phyloP scores from a whole-genome alignment of 2,113 vertebrate genomes.

The Dromiciops gliroides region DNA sequence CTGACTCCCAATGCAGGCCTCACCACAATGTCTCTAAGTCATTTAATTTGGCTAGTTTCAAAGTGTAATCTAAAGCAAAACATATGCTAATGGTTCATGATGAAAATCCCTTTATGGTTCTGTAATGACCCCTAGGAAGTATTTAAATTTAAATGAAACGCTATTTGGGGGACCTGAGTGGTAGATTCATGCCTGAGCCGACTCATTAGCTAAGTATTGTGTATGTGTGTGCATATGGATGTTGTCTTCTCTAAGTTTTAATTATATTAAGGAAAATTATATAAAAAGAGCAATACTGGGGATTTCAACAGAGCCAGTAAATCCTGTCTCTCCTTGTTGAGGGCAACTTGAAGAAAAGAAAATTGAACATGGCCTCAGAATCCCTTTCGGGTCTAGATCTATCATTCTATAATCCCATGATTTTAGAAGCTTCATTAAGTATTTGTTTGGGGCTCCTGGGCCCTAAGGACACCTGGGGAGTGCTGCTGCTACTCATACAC shows the following conservation, averaged over 20 bases:
- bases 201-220: constrained; percentile 38
- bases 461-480: neutral
- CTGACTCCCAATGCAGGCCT: neutral
- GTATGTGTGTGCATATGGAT: neutral
- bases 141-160: constrained; percentile 56
- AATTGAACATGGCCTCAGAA: neutral
- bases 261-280: neutral
- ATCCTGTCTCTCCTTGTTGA: neutral
- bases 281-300: neutral
- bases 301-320: neutral
- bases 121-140: constrained; percentile 31
- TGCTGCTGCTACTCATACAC: neutral
- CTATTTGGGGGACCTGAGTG: constrained; percentile 56
- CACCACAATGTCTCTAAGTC: neutral
- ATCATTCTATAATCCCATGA: neutral
- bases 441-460: neutral
- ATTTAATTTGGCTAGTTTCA: constrained; percentile 41
- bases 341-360: neutral
- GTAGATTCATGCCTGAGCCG: constrained; percentile 45
- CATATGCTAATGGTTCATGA: constrained; percentile 34
- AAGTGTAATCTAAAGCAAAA: neutral
- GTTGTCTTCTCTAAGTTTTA: neutral
- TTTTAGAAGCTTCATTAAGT: constrained; percentile 13
- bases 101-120: constrained; percentile 40
- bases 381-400: neutral